Percentiles rank a stretch among this genome's conserved stretches.
These are phyloP conservation scores for Donacobius atricapilla DNA, from an alignment of 2,113 vertebrate genomes.

Conservation along the genomic window DNA sequence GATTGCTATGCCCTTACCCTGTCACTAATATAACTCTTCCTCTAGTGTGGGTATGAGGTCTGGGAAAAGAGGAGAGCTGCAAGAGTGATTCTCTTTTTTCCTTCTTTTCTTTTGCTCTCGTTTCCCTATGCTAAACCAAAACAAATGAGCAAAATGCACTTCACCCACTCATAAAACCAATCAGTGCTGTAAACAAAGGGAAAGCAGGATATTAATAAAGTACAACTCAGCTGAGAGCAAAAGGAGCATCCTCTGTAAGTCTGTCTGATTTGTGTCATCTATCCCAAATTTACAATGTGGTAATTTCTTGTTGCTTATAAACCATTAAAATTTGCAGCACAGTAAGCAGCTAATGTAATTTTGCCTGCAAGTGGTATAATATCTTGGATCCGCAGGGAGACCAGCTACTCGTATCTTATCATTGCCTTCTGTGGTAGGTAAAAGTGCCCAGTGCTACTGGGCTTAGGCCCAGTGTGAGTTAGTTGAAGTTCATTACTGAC, in stretches of 20 bases:
- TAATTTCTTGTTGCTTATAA: slow-evolving; percentile 26
- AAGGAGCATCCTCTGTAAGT: background rate
- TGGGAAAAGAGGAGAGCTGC: background rate
- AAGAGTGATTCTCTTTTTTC: background rate
- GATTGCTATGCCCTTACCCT: background rate
- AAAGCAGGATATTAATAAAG: slow-evolving; percentile 12
- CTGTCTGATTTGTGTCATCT: slow-evolving; percentile 12
- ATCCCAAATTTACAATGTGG: slow-evolving; percentile 12
- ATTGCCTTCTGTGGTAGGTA: slow-evolving; percentile 34
- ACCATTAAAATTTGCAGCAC: slow-evolving; percentile 52
- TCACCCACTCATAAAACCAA: background rate
- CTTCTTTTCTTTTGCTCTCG: too few relatives aligned
- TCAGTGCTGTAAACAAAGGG: background rate
- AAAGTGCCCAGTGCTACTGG: slow-evolving; percentile 13
- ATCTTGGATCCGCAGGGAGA: slow-evolving; percentile 20
- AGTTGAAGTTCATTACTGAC: slow-evolving; percentile 54
- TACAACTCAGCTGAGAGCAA: background rate
- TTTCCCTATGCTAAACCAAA: background rate
- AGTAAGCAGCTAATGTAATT: slow-evolving; percentile 52
- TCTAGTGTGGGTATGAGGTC: background rate
- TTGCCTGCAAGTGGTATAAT: slow-evolving; percentile 46
- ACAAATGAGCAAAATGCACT: background rate
- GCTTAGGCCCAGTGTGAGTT: slow-evolving; percentile 41
- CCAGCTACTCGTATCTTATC: background rate
- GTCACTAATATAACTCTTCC: background rate